Evolutionary conservation across 1,140 invertebrate species (phyloP).

Genomic region (Papilio helenus): DNA sequence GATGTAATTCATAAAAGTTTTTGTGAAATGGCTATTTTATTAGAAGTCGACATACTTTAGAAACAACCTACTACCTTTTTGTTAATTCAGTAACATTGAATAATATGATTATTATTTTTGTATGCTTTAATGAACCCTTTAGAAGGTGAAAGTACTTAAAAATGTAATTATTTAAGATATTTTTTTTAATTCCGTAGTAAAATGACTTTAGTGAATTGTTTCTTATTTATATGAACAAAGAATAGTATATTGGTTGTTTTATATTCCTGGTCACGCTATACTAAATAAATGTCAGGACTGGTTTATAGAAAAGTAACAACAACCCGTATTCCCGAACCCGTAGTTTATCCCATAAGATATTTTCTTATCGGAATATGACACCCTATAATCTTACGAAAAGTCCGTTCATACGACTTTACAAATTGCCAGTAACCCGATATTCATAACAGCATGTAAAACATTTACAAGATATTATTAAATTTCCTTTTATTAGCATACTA

Average conservation of each 20-base stretch:
- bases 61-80: background rate
- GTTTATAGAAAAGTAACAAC: background rate
- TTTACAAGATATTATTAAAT: no score
- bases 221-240: no score
- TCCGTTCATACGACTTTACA: background rate
- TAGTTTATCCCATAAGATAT: constrained; percentile 6
- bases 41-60: background rate
- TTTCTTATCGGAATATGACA: constrained; percentile 13
- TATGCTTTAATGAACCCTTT: background rate
- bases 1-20: constrained; percentile 4
- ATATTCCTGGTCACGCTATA: no score
- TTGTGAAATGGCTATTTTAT: background rate
- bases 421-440: background rate
- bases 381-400: background rate
- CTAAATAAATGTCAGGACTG: background rate
- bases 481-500: no score
- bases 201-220: no score
- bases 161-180: no score
- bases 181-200: background rate
- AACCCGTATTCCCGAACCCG: background rate
- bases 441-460: background rate
- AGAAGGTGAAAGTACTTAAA: no score
- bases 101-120: background rate
- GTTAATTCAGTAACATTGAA: background rate
- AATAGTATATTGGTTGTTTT: no score